These are phyloP conservation scores for Scaptomyza cyrtandrae DNA, from an alignment of 2,888 invertebrate genomes.

Conservation along the genomic window DNA sequence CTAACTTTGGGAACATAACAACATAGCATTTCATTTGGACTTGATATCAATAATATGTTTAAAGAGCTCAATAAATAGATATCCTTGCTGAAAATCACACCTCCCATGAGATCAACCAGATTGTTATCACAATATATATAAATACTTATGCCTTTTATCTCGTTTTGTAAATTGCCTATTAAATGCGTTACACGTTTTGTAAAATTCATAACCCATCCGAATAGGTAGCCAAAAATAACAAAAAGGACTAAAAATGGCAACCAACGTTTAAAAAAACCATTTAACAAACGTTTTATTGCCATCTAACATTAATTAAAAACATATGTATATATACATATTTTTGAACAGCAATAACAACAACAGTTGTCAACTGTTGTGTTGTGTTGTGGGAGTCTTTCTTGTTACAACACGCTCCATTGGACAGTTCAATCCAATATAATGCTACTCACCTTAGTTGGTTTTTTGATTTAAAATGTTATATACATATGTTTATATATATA, in stretches of 20 bases:
- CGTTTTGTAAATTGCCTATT: too few relatives aligned
- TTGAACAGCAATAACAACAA: neutral
- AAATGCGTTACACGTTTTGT: neutral
- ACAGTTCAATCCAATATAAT: neutral
- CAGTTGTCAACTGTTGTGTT: conserved; percentile 1
- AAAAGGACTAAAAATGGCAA: neutral
- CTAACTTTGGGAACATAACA: neutral
- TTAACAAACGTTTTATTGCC: neutral
- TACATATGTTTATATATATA: conserved; percentile 2
- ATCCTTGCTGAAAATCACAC: too few relatives aligned
- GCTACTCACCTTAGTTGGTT: conserved; percentile 35
- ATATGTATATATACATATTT: neutral
- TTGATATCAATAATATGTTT: neutral
- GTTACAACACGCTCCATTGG: conserved; percentile 21
- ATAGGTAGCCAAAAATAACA: too few relatives aligned
- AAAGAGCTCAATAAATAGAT: too few relatives aligned
- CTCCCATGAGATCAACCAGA: too few relatives aligned
- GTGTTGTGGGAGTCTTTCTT: neutral
- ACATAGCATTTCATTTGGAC: neutral
- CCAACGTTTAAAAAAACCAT: neutral
- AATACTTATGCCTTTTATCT: too few relatives aligned
- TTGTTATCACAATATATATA: too few relatives aligned
- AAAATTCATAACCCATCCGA: neutral
- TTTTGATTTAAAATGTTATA: conserved; percentile 19
- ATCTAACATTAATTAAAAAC: neutral